Base-by-base conservation (phyloP, 2,113 vertebrate genomes). In the Electrona antarctica region DNA sequence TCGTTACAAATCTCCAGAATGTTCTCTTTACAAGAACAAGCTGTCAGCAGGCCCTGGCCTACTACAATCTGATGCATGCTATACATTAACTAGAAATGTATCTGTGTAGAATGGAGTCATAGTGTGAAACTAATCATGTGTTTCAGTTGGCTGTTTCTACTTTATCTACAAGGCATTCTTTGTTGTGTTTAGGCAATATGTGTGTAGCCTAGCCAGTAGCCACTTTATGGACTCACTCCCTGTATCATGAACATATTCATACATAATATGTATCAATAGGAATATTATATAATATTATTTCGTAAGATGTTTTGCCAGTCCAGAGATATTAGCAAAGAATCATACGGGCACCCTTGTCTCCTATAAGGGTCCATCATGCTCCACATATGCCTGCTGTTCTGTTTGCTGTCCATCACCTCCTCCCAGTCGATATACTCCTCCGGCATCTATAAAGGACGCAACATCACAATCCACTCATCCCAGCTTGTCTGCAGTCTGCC, bases 401-500 rank as follows among this genome's bases (percentile, higher is more conserved):
- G 92, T 75, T 86, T 94, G 1, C 80, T 95, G 68, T 92, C 94
- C 58, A 90, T 92, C 1, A 90, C 92, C 3, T 79, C 93, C 3
- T 92, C 93, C 52, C 93, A 95, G n/a, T 91, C 94, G 67, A 76
- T 92, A 0, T 90, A 90, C 7, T 85, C 89, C 51, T 85, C 83
- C 15, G 64, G 21, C 21, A 21, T 73, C 62, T 93, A 84, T 87
- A 90, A 55, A 87, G 92, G 64, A 71, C 90, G 62, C 13, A 88
- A 90, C 82, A 74, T 93, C 84, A 94, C 88, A 82, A 93, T 92
- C 28, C 93, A 94, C 13, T 84, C 94, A 61, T 94, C 95, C 55
- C 93, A 95, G 87, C 85, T 98, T 9, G 82, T 94, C 0, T 98
- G 98, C 89, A 98, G 96, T 82, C 77, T 97, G 12, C 96, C 96